Evolutionary conservation across 2,113 vertebrate genomes (phyloP).

Genomic region (Orthonyx spaldingii): DNA sequence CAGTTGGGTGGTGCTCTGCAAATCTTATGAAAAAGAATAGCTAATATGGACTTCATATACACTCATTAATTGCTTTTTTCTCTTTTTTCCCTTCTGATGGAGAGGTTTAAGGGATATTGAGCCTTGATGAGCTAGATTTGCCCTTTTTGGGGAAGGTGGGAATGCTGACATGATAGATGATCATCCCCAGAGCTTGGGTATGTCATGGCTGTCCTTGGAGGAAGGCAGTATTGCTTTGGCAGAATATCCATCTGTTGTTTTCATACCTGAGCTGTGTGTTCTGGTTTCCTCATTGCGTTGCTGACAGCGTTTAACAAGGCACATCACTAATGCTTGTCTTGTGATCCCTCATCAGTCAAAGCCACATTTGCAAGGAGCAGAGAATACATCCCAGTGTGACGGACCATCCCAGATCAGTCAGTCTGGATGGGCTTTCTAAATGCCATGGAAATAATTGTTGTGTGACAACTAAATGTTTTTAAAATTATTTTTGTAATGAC

Average conservation of each 20-base stretch:
- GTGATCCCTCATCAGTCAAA: not conserved
- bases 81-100: not conserved
- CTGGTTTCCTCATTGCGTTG: not conserved
- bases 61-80: not conserved
- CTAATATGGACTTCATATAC: not conserved
- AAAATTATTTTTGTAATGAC: not conserved
- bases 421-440: not conserved
- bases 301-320: not conserved
- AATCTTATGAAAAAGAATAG: not conserved
- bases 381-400: not conserved
- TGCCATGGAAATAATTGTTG: not conserved
- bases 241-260: not conserved
- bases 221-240: not conserved
- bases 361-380: not conserved
- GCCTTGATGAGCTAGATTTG: not conserved
- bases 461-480: not conserved
- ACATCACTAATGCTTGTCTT: fast-evolving
- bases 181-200: not conserved
- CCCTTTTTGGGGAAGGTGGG: not conserved
- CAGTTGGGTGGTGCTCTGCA: not conserved
- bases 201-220: not conserved
- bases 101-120: not conserved
- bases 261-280: not conserved
- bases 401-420: not conserved
- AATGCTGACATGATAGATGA: not conserved